Base-by-base conservation (phyloP, 2,888 invertebrate genomes). In the Unio pictorum region DNA sequence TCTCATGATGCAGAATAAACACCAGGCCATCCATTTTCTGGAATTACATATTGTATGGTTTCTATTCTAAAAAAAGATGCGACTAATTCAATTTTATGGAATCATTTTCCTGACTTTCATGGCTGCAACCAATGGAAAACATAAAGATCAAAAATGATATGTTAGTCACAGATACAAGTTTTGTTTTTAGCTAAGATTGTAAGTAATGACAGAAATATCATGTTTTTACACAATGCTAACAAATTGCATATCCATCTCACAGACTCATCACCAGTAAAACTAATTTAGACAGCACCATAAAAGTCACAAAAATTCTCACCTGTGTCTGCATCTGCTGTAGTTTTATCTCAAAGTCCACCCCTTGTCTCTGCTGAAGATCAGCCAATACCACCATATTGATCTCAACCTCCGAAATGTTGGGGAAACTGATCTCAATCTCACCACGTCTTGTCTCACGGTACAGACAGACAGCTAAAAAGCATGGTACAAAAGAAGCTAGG, bases 301-400 rank as follows among this genome's bases (percentile, higher is more conserved):
- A 55, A 57, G 20, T 30, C 45, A 45, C 15, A 45, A 45, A 45
- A 11, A 45, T 45, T 45, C 45, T 45, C 15, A 82, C 81, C 81
- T 81, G 80, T 34, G 69, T 71, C n/a, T 69, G 73, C 55, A 84
- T 74, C 15, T 80, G 78, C 56, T 80, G 71, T 26, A 84, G 59
- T 20, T 69, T 69, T 4, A 59, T 68, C 55, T 79, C 78, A 66
- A 81, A 80, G 64, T 87, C 86, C 17, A 80, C 64, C 63, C 84
- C 85, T 76, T 88, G 87, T 64, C 72, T 76, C 66, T 85, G 84
- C 65, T 87, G 84, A 6, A 87, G 76, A 67, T 88, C 86, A 28
- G 86, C 84, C 56, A 88, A 67, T 20, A 88, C 66, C 18, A 81
- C 68, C 54, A 83, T 81, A 60, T 73, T 75, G 23, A 84, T 72